Conservation (phyloP, 2,888 invertebrate genomes). For the Luperina testacea region DNA sequence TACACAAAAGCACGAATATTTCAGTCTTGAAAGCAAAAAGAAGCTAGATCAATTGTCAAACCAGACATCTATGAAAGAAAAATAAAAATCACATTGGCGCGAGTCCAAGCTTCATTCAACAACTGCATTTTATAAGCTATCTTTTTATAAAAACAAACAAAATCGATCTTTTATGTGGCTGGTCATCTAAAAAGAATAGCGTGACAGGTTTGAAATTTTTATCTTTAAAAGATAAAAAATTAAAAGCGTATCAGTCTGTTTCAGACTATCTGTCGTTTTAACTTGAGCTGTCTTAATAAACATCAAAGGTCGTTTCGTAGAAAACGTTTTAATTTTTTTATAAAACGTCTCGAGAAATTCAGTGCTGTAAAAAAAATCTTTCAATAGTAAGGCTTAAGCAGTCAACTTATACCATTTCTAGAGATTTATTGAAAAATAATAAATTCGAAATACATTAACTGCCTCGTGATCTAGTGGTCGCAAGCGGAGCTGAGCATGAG, state of each 20-base stretch:
- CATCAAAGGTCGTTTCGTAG: background rate
- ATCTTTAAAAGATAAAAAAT: slow-evolving; percentile 35
- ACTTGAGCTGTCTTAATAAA: slow-evolving; percentile 15
- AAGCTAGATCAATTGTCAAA: slow-evolving; percentile 37
- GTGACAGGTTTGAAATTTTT: slow-evolving; percentile 21
- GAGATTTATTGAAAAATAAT: no score
- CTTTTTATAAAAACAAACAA: slow-evolving; percentile 30
- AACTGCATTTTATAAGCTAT: slow-evolving; percentile 47
- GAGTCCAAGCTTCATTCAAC: slow-evolving; percentile 29
- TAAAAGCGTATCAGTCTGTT: slow-evolving; percentile 20
- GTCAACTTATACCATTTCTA: background rate
- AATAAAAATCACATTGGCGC: slow-evolving; percentile 39
- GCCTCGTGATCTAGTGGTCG: background rate
- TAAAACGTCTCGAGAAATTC: background rate
- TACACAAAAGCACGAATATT: slow-evolving; percentile 10
- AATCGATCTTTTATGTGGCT: slow-evolving; percentile 6
- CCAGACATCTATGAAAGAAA: slow-evolving; percentile 24
- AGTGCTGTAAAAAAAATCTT: background rate
- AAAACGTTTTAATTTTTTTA: background rate
- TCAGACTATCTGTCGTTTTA: background rate
- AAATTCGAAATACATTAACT: background rate
- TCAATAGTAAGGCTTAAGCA: background rate
- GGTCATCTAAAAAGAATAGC: slow-evolving; percentile 19
- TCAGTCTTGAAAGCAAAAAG: slow-evolving; percentile 4
- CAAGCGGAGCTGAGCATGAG: background rate